A percentile compares a stretch with the other conserved stretches of the same genome.
phyloP scores from a whole-genome alignment of 2,113 vertebrate genomes.

The Perccottus glenii region DNA sequence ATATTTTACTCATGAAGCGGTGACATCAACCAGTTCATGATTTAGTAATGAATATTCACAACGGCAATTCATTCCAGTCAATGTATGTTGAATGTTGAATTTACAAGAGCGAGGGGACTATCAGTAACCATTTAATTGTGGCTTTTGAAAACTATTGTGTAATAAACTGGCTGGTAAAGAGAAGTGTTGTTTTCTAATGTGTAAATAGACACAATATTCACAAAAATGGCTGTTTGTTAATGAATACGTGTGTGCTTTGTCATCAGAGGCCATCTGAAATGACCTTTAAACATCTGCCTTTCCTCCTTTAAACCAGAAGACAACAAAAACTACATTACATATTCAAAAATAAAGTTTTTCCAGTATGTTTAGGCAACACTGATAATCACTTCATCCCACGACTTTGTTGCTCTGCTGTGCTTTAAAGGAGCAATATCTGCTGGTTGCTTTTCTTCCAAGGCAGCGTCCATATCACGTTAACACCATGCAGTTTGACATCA shows the following conservation, averaged over 20 bases:
- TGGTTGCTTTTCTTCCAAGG: slow-evolving; percentile 54
- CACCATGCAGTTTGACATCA: slow-evolving; percentile 76
- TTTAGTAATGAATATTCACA: slow-evolving; percentile 68
- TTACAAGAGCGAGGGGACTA: slow-evolving; percentile 59
- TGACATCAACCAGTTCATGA: slow-evolving; percentile 60
- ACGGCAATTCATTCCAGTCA: slow-evolving; percentile 54
- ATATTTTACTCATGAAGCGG: slow-evolving; percentile 59
- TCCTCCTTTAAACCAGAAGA: slow-evolving; percentile 55
- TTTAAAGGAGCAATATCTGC: slow-evolving; percentile 66
- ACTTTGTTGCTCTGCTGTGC: slow-evolving; percentile 65
- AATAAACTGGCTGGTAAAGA: slow-evolving; percentile 13
- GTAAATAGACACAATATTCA: slow-evolving; percentile 60
- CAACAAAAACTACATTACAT: slow-evolving; percentile 65
- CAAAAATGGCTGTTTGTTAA: slow-evolving; percentile 51
- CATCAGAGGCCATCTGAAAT: slow-evolving; percentile 50
- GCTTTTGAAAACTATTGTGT: slow-evolving; percentile 43
- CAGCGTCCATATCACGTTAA: slow-evolving; percentile 59
- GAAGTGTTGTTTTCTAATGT: slow-evolving; percentile 22
- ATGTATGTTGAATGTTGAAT: slow-evolving; percentile 47
- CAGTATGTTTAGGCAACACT: slow-evolving; percentile 69
- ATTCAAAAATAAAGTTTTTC: slow-evolving; percentile 75
- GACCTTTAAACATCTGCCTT: slow-evolving; percentile 53
- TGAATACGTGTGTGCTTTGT: slow-evolving; percentile 73
- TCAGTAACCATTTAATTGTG: slow-evolving; percentile 36
- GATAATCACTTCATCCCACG: slow-evolving; percentile 51